Conservation (phyloP, 2,888 invertebrate species). For the Ametastegia equiseti region DNA sequence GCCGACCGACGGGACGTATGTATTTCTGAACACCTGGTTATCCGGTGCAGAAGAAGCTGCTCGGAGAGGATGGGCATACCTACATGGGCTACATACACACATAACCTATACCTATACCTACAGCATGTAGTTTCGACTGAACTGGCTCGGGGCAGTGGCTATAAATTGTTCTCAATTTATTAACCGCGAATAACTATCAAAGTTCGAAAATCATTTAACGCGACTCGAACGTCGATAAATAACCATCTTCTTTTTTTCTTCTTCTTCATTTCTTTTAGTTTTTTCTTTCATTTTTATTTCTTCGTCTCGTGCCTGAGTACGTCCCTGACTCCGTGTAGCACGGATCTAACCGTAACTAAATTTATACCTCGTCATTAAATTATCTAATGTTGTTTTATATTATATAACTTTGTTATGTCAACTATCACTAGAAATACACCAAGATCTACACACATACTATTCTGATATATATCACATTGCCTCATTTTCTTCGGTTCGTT, state of each 20-base stretch:
- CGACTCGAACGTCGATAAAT: not conserved
- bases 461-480: no score
- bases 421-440: not conserved
- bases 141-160: not conserved
- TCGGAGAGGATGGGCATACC: no score
- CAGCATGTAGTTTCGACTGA: conserved; percentile 44
- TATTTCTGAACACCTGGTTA: not conserved
- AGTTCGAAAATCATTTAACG: not conserved
- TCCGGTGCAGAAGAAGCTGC: conserved; percentile 47
- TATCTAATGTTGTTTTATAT: not conserved
- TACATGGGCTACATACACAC: conserved; percentile 51
- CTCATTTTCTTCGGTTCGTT: not conserved
- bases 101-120: no score
- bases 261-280: not conserved
- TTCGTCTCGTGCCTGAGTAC: not conserved
- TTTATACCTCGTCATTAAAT: not conserved
- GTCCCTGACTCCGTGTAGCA: not conserved
- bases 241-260: not conserved
- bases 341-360: not conserved
- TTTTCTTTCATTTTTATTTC: no score
- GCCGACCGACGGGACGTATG: not conserved
- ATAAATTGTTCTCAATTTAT: conserved; percentile 13
- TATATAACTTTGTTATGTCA: conserved; percentile 1
- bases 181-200: not conserved
- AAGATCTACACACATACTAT: not conserved